These are phyloP conservation scores for Echinops telfairi DNA, from an alignment of 2,113 vertebrate species.

Conservation along the genomic window DNA sequence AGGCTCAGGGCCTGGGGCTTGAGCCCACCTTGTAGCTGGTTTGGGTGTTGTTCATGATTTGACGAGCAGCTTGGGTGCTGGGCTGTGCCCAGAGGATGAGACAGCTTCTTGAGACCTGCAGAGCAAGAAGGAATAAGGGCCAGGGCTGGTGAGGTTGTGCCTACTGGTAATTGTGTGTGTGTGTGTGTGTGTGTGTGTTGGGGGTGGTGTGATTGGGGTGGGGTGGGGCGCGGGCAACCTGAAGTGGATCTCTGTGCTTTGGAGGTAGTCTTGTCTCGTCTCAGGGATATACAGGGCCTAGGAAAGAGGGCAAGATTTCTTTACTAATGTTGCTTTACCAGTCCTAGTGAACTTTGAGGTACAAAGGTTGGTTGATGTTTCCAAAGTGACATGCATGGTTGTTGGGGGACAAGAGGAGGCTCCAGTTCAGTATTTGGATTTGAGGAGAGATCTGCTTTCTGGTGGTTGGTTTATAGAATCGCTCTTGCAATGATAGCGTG, in stretches of 20 bases:
- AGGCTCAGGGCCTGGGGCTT: not conserved
- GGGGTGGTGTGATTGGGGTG: no score
- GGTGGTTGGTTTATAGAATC: no score
- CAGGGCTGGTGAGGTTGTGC: no score
- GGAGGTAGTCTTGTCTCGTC: no score
- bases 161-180: not conserved
- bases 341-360: not conserved
- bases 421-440: not conserved
- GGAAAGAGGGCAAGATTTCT: not conserved
- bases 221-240: rapidly evolving
- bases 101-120: no score
- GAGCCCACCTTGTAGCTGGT: rapidly evolving
- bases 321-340: not conserved
- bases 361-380: not conserved
- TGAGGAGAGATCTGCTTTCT: not conserved
- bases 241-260: not conserved
- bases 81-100: rapidly evolving
- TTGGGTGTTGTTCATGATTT: not conserved
- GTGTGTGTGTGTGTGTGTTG: no score
- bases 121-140: no score
- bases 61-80: not conserved
- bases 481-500: not conserved
- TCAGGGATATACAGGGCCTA: no score
- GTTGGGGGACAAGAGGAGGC: not conserved
- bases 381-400: not conserved